These are phyloP conservation scores for Sinotaia quadrata DNA, from an alignment of 2,888 invertebrate species.

Conservation along the genomic window DNA sequence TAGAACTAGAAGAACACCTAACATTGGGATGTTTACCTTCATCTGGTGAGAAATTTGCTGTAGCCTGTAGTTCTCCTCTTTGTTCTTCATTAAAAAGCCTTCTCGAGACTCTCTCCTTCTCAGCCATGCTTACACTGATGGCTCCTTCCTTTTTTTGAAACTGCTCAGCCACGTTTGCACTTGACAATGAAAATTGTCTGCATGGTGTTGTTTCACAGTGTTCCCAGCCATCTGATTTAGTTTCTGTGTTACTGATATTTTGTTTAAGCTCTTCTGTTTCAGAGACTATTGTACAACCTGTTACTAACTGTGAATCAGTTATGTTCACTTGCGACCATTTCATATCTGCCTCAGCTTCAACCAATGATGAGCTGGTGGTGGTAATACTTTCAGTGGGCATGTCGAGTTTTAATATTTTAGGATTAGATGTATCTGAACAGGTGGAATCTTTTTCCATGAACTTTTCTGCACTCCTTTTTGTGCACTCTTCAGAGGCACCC, in stretches of 20 bases:
- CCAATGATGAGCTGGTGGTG: background rate
- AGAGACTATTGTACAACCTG: too few species aligned
- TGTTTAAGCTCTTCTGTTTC: too few species aligned
- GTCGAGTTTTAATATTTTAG: too few species aligned
- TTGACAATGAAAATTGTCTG: background rate
- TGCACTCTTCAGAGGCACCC: too few species aligned
- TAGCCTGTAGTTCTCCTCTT: background rate
- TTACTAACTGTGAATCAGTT: background rate
- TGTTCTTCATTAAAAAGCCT: conserved; percentile 1
- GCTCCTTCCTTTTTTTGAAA: background rate
- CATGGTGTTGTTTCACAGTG: conserved; percentile 14
- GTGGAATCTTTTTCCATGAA: too few species aligned
- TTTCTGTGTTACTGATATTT: too few species aligned
- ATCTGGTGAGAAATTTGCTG: background rate
- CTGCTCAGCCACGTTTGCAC: background rate
- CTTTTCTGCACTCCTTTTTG: too few species aligned
- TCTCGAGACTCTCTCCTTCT: conserved; percentile 6
- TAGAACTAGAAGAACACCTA: too few species aligned
- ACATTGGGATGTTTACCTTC: background rate
- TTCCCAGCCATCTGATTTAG: too few species aligned
- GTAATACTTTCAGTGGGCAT: background rate
- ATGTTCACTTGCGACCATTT: background rate
- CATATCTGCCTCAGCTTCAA: background rate
- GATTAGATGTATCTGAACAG: too few species aligned
- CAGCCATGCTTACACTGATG: background rate